phyloP scores from a whole-genome alignment of 2,797 vertebrate species.

The Pristis pectinata region DNA sequence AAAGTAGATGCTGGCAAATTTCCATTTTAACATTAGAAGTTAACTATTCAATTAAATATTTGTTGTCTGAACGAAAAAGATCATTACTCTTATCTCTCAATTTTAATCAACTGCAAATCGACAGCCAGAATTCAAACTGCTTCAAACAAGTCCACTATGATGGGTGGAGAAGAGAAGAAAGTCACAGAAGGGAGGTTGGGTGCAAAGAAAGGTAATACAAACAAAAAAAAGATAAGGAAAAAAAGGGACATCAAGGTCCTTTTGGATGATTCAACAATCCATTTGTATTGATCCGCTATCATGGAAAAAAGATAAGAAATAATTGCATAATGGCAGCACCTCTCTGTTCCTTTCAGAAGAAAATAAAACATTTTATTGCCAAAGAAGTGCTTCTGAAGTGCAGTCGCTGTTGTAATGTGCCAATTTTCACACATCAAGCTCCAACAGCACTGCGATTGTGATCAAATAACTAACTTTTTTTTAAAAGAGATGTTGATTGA shows the following conservation, averaged over 20 bases:
- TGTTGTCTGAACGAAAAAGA: neutral
- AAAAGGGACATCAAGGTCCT: neutral
- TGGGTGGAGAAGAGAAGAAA: neutral
- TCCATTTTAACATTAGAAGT: neutral
- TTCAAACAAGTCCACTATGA: neutral
- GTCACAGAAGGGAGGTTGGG: neutral
- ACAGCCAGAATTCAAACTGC: neutral
- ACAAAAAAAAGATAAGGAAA: neutral
- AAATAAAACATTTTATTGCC: too few species aligned
- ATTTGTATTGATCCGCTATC: neutral
- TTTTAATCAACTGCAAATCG: neutral
- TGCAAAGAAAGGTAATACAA: neutral
- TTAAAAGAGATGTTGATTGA: too few species aligned
- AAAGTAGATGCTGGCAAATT: neutral
- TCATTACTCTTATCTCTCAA: neutral
- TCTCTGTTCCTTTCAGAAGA: too few species aligned
- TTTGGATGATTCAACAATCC: neutral
- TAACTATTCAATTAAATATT: neutral
- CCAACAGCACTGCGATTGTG: too few species aligned
- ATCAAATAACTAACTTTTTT: too few species aligned
- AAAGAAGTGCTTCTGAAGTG: too few species aligned
- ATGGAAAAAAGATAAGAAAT: neutral
- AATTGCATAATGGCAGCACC: too few species aligned
- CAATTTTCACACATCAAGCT: too few species aligned
- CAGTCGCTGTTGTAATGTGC: too few species aligned